phyloP scores from a whole-genome alignment of 2,113 vertebrate genomes.

The Serilophus lunatus region DNA sequence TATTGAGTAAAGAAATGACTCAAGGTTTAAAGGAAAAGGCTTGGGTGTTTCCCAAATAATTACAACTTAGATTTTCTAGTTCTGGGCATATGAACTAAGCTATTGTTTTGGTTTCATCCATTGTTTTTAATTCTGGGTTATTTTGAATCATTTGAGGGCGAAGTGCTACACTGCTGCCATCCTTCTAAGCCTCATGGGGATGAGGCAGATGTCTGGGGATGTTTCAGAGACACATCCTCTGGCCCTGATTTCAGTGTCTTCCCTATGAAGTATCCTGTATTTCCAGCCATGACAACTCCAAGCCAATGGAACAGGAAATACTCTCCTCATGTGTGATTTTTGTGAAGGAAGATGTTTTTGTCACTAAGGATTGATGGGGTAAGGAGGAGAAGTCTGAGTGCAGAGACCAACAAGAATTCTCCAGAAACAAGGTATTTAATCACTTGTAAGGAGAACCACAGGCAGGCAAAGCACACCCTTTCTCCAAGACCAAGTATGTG shows the following conservation, averaged over 20 bases:
- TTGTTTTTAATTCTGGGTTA: background rate
- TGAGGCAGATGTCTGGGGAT: background rate
- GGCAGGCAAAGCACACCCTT: background rate
- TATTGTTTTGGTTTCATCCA: constrained; percentile 16
- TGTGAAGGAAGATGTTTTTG: background rate
- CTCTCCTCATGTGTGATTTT: background rate
- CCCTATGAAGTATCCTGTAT: background rate
- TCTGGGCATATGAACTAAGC: background rate
- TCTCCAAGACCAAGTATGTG: background rate
- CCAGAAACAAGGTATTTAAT: background rate
- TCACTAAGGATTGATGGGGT: background rate
- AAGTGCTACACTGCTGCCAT: background rate
- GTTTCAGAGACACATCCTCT: background rate
- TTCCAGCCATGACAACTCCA: background rate
- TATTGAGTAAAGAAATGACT: constrained; percentile 53
- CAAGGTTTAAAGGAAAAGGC: constrained; percentile 47
- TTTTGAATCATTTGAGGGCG: background rate
- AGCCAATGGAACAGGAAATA: background rate
- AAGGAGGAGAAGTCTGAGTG: background rate
- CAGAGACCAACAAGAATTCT: background rate
- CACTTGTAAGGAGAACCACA: background rate
- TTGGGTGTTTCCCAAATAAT: constrained; percentile 40
- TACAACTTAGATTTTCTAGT: background rate
- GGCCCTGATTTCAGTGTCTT: background rate
- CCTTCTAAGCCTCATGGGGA: background rate